Evolutionary conservation across 2,113 vertebrate species (phyloP), one percentile per base, ranked within the genome.

Genomic region (Stercorarius parasiticus): DNA sequence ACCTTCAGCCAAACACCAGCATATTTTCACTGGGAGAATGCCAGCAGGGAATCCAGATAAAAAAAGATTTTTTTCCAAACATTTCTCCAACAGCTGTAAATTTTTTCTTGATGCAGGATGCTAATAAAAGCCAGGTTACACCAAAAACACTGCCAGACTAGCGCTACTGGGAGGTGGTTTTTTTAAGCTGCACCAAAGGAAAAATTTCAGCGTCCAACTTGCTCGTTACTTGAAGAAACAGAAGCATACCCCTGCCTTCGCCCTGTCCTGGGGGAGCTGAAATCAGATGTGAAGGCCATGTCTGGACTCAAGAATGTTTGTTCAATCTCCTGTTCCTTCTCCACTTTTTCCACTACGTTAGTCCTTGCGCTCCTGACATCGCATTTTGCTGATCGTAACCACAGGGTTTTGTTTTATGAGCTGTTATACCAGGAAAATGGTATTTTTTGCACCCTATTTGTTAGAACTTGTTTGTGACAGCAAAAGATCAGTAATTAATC

Each of bases 111-210:
- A 88, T 62, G 79, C 71, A 94, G 90, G 92, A 97, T 94, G 90
- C 95, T 98, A 98, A 98, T 98, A 98, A 97, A 98, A 98, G 96
- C 97, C 98, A 98, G 98, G 98, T 97, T 92, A 95, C 95, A 92
- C 92, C 36, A 88, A 97, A 96, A 67, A 29, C 91, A 72, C 79
- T 81, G 97, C 96, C 97, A 96, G 93, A 93, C 52, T 15, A 95
- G 84, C 40, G 96, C 95, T 97, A 93, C 96, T 87, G 95, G 92
- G 92, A 96, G 82, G 74, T 86, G 72, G 3, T 34, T 70, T 90
- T 50, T 74, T 86, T 61, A 69, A 78, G 82, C 58, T 87, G 29
- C 71, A 97, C 78, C 93, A 85, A 95, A 97, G 91, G 94, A 94
- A 96, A 97, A 96, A 90, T 17, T 65, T 74, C 89, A 81, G 66